Base-by-base conservation (phyloP, 2,797 vertebrate genomes). In the Mareca strepera region DNA sequence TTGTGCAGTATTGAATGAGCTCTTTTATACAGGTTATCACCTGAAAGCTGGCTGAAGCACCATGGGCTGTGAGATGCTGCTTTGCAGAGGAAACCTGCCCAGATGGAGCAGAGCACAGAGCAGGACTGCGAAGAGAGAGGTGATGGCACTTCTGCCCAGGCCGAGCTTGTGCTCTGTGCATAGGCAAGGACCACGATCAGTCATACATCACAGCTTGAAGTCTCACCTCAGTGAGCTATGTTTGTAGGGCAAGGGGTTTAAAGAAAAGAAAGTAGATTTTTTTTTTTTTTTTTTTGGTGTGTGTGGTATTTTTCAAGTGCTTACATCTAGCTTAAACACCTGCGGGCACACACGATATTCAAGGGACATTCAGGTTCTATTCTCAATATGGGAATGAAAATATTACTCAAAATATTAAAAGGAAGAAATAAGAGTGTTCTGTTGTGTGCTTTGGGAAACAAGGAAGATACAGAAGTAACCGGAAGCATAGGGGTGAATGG, bases 271-370 rank as follows among this genome's bases (percentile, higher is more conserved):
- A 67, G 50, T 10, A 83, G 41, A 29, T 77, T 46, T 22, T 46
- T 12, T 11, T 21, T 11, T 22, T 7, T 2, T 28, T 1, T 13
- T 48, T 69, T 60, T 31, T 68, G 39, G 17, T 43, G 43, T 44
- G 4, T 44, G 43, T 44, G 23, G 22, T 48, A 41, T 52, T 84
- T 64, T 60, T 50, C 0, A 75, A 56, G 23, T 43, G 21, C 28
- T 76, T 83, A n/a, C 20, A 76, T n/a, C n/a, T 72, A 5, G 16
- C 52, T 62, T 44, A 39, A 88, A 78, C 31, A 29, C 35, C 14
- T 1, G 1, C 28, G 31, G 33, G 6, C 21, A 44, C 69, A 41
- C 0, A 0, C 3, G 12, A 11, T 12, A 25, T 9, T 62, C 62
- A 53, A 75, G 9, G 73, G 86, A 60, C 9, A 31, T 11, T 10